Conservation (phyloP, 2,888 invertebrate species). For the Pterobdella sp. region DNA sequence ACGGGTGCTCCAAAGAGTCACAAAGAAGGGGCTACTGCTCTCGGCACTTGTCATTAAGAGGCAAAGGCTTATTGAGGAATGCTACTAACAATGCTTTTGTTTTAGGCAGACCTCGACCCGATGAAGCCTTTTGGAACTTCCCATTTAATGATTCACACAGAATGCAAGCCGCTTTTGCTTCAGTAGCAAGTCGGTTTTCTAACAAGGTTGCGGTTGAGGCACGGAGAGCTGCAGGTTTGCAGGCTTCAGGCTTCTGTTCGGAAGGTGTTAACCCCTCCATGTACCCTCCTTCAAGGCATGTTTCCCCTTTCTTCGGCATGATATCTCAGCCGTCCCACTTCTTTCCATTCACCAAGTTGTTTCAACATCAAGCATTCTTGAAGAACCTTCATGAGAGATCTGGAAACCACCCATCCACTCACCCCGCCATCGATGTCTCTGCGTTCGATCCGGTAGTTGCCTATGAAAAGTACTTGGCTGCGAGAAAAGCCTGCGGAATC, state of each 20-base stretch:
- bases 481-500: slow-evolving; percentile 2
- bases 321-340: background rate
- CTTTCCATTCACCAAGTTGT: background rate
- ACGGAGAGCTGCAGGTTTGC: slow-evolving; percentile 16
- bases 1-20: slow-evolving; percentile 79
- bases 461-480: slow-evolving; percentile 18
- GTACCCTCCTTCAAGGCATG: background rate
- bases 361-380: background rate
- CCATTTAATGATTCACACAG: slow-evolving; percentile 14
- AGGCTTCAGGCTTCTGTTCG: slow-evolving; percentile 22
- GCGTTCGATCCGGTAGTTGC: slow-evolving; percentile 13
- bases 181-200: slow-evolving; percentile 14
- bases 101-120: slow-evolving; percentile 13
- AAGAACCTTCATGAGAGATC: background rate
- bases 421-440: background rate
- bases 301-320: slow-evolving; percentile 14
- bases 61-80: slow-evolving; percentile 52
- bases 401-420: background rate
- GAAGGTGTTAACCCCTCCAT: background rate
- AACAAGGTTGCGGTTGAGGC: slow-evolving; percentile 23
- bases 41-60: slow-evolving; percentile 83
- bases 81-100: slow-evolving; percentile 4
- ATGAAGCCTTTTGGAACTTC: slow-evolving; percentile 20
- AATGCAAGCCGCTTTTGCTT: slow-evolving; percentile 20
- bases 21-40: slow-evolving; percentile 94